Base-by-base conservation (phyloP, 2,888 invertebrate species). In the Aethes cnicana region DNA sequence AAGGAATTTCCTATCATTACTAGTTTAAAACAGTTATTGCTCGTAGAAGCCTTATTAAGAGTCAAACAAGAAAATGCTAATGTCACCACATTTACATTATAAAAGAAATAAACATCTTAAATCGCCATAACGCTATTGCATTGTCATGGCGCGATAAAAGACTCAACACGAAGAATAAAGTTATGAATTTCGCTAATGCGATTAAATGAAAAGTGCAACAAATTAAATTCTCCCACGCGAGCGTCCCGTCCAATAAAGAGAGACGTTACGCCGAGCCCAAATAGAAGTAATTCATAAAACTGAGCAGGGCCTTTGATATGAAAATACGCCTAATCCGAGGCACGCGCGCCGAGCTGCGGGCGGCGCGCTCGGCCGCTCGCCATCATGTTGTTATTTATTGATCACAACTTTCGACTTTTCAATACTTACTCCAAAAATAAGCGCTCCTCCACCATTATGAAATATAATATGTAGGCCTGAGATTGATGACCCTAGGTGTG, bases 151-250 rank as follows among this genome's bases (percentile, higher is more conserved):
- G 60, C 59, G 79, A 81, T 81, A 81, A 78, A 66, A 54, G 48
- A 60, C 57, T 32, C 52, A 59, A 62, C 63, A 61, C 63, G 55
- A 59, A 54, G 68, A 72, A 77, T 74, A 68, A 74, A 74, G 74
- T 76, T 77, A 77, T 74, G 73, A 75, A 74, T 72, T 68, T 63
- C 69, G 67, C 71, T 79, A 81, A 82, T 79, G 67, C 78, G 78
- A 79, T 81, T 81, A 77, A 74, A 72, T 56, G 65, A 75, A 81
- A 84, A 81, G 77, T 80, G 80, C 81, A 82, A 79, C 84, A 84
- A 84, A 86, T 84, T 80, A 81, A 86, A 85, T 76, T 85, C 84
- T 87, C 86, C 85, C 88, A 87, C 87, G 84, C 82, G 73, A 71
- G 72, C 68, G 65, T 72, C 76, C 75, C 77, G 75, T 70, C 68